These are phyloP conservation scores for Coremacera marginata DNA, from an alignment of 2,888 invertebrate genomes.

Conservation along the genomic window DNA sequence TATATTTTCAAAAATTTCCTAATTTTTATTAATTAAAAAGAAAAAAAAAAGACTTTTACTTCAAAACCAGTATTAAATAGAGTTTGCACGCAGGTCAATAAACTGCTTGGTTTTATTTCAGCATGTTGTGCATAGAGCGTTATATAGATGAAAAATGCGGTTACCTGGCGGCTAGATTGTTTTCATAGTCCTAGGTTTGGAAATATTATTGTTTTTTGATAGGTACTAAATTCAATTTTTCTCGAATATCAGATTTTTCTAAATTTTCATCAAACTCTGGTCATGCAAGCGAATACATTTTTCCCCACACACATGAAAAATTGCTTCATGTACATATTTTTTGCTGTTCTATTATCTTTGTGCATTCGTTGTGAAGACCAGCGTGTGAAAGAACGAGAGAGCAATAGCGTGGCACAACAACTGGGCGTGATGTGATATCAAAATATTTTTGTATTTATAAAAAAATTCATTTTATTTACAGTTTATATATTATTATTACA, in stretches of 20 bases:
- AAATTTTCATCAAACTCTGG: neutral
- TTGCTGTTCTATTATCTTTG: neutral
- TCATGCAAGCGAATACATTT: neutral
- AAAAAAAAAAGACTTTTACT: too few species aligned
- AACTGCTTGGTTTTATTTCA: too few species aligned
- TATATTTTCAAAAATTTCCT: too few species aligned
- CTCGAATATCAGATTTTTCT: too few species aligned
- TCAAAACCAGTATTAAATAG: too few species aligned
- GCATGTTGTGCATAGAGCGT: too few species aligned
- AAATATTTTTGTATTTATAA: neutral
- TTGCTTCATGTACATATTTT: neutral
- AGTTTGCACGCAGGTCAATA: too few species aligned
- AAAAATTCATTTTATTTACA: neutral
- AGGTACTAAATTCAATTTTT: too few species aligned
- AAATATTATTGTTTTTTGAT: too few species aligned
- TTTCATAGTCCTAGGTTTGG: neutral
- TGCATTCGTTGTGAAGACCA: neutral
- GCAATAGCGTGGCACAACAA: neutral
- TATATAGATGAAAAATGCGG: too few species aligned
- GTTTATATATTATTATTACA: too few species aligned
- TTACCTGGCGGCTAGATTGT: neutral
- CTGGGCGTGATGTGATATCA: conserved; percentile 1
- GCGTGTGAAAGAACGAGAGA: neutral
- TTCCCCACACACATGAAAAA: neutral
- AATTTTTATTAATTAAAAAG: too few species aligned